phyloP scores from a whole-genome alignment of 1,140 invertebrate species.

The Hycleus phaleratus region DNA sequence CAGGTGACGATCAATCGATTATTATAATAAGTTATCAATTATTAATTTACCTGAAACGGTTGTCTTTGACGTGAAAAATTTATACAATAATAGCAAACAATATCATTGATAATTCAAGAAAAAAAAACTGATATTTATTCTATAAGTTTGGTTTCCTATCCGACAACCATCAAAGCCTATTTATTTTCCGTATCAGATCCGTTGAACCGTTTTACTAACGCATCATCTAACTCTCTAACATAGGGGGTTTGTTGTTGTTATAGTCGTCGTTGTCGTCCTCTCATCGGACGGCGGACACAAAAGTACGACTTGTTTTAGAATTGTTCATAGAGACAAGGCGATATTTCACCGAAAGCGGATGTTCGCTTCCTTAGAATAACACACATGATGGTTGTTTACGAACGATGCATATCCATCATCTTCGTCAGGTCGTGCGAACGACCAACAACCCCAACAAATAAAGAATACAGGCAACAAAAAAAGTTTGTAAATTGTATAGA shows the following conservation, averaged over 20 bases:
- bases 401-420: constrained; percentile 32
- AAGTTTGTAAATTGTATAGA: too few relatives aligned
- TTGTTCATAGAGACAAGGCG: constrained; percentile 35
- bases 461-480: too few relatives aligned
- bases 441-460: too few relatives aligned
- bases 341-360: constrained; percentile 39
- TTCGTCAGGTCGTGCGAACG: constrained; percentile 26
- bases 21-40: too few relatives aligned
- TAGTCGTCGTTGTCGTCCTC: too few relatives aligned
- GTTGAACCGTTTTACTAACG: constrained; percentile 36
- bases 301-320: constrained; percentile 38
- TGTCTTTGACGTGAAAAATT: too few relatives aligned
- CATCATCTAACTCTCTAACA: constrained; percentile 29
- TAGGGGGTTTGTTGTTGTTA: constrained; percentile 14
- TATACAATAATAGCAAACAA: too few relatives aligned
- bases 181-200: constrained; percentile 34
- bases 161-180: constrained; percentile 33
- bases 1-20: too few relatives aligned
- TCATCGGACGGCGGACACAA: constrained; percentile 23
- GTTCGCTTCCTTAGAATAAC: constrained; percentile 39
- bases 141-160: constrained; percentile 25
- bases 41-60: too few relatives aligned
- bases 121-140: too few relatives aligned
- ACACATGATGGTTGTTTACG: constrained; percentile 37
- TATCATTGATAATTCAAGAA: too few relatives aligned